Percentiles rank a stretch among this genome's conserved stretches.
These are phyloP conservation scores for Meandrusa payeni DNA, from an alignment of 2,888 invertebrate species.

Conservation along the genomic window DNA sequence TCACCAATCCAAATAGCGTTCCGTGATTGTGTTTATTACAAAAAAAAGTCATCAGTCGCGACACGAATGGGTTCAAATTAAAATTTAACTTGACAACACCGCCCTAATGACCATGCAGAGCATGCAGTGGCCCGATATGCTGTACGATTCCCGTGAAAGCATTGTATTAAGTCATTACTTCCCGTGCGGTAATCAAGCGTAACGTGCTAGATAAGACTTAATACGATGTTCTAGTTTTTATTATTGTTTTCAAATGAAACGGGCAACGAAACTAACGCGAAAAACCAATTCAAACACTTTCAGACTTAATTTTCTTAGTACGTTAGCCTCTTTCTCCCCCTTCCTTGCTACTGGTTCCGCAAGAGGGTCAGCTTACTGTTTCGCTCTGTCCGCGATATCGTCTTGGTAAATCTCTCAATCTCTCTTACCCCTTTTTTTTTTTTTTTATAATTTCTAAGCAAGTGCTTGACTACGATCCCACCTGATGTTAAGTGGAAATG, in stretches of 20 bases:
- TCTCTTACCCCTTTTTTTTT: too few species aligned
- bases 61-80: constrained; percentile 38
- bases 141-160: constrained; percentile 62
- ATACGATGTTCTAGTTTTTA: constrained; percentile 26
- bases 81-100: constrained; percentile 54
- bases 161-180: constrained; percentile 70
- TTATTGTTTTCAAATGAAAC: constrained; percentile 17
- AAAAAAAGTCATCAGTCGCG: constrained; percentile 33
- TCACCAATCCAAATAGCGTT: constrained; percentile 13
- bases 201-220: constrained; percentile 39
- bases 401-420: too few species aligned
- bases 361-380: too few species aligned
- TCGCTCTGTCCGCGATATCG: too few species aligned
- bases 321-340: too few species aligned
- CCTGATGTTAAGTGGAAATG: too few species aligned
- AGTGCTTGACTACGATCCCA: too few species aligned
- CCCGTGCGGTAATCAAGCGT: constrained; percentile 43
- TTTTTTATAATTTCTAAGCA: too few species aligned
- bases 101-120: constrained; percentile 54
- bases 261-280: constrained; percentile 13
- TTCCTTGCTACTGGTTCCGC: too few species aligned
- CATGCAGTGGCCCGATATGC: constrained; percentile 49
- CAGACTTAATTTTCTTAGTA: constrained; percentile 14
- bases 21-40: constrained; percentile 28
- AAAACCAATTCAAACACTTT: constrained; percentile 18